Evolutionary conservation across 1,140 invertebrate genomes (phyloP), one percentile per base, ranked within the genome.

Genomic region (Panagrolaimus sp.): DNA sequence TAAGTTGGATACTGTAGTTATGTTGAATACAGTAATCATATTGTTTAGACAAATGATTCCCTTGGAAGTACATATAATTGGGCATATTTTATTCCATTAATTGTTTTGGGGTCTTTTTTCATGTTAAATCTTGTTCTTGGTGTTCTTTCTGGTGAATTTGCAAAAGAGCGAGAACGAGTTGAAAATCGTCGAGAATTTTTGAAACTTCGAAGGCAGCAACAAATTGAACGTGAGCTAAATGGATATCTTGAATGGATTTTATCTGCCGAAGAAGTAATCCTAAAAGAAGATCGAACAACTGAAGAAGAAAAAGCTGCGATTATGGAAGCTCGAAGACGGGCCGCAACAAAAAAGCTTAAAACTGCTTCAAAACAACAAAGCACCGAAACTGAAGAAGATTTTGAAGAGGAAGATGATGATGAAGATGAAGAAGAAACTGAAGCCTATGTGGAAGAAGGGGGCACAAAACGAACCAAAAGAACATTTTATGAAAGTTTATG

Each of bases 121-220:
- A 99, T 99, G 96, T 91, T 99, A 89, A 99, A 99, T 89, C 90
- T 99, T 89, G 95, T 99, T 89, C 93, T 99, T 87, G 96, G 96
- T 91, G 96, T 99, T 83, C 90, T 99, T 85, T 82, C 79, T 47
- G 96, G 95, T 89, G 96, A 99, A 88, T 99, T 99, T 90, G 96
- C 96, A 87, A 99, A 98, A 90, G 96, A 99, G 89, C 94, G 96
- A 91, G 96, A 98, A 88, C 91, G 97, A 88, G 96, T 99, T 88
- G 96, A 99, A 89, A 98, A 98, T 88, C 90, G 96, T 86, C 92
- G 98, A 89, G 92, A 94, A 86, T 99, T 98, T 89, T 89, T 98
- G 86, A 99, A 98, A 88, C 88, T 98, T 87, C 90, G 96, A 87
- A 89, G 95, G 87, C 92, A 96, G 86, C 93, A 97, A 86, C 95